A percentile compares a stretch with the other conserved stretches of the same genome.
These are phyloP conservation scores for Halcyon smyrnensis DNA, from an alignment of 2,797 vertebrate species.

Conservation along the genomic window DNA sequence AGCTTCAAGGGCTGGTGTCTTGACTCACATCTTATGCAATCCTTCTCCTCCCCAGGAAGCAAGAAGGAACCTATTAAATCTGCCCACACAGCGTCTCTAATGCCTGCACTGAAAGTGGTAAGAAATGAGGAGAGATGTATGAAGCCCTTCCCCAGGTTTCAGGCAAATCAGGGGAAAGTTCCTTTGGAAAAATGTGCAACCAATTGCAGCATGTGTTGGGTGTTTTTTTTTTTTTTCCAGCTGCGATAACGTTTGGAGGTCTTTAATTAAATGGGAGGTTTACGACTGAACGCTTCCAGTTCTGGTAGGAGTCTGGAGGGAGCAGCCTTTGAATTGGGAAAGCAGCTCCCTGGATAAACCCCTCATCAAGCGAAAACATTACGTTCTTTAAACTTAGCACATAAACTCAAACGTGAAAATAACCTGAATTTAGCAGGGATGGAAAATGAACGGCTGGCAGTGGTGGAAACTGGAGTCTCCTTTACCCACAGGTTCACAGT, in stretches of 20 bases:
- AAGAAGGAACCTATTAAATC: conserved; percentile 67
- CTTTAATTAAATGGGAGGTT: conserved; percentile 69
- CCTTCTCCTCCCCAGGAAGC: conserved; percentile 55
- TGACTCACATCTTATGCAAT: conserved; percentile 73
- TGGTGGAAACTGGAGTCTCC: neutral
- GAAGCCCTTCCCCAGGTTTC: conserved; percentile 45
- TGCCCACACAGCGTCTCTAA: conserved; percentile 72
- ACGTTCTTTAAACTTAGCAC: neutral
- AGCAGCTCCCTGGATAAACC: conserved; percentile 68
- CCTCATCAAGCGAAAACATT: conserved; percentile 20
- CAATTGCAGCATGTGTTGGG: conserved; percentile 22
- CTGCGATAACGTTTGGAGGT: conserved; percentile 66
- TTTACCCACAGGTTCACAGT: neutral
- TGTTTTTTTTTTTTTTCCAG: conserved; percentile 30
- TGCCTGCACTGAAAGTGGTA: conserved; percentile 48
- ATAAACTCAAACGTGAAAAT: neutral
- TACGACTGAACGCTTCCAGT: conserved; percentile 38
- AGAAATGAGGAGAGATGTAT: conserved; percentile 36
- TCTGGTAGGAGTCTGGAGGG: conserved; percentile 60
- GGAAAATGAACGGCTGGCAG: neutral
- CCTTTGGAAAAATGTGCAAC: conserved; percentile 53
- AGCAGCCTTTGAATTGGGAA: conserved; percentile 67
- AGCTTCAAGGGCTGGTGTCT: neutral
- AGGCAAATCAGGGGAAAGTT: conserved; percentile 66
- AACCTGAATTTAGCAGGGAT: neutral